Evolutionary conservation across 1,140 invertebrate species (phyloP).

Genomic region (Hirudo medicinalis): DNA sequence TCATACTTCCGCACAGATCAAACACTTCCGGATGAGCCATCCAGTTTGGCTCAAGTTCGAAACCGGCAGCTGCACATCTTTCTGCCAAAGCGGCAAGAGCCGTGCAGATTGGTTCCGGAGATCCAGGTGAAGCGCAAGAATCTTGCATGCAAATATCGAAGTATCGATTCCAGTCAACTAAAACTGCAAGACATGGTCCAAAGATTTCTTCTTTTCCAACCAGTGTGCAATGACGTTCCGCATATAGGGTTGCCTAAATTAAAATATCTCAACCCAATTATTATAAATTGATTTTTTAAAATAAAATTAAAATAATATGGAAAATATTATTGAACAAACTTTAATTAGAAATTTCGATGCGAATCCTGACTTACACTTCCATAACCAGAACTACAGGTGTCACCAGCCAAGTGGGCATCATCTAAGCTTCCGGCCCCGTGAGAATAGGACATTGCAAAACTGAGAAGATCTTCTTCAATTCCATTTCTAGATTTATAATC

Average conservation of each 20-base stretch:
- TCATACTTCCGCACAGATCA: slow-evolving; percentile 9
- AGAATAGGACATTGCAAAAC: slow-evolving; percentile 12
- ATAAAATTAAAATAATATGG: neutral
- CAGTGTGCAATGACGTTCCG: slow-evolving; percentile 3
- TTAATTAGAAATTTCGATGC: neutral
- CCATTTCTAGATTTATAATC: slow-evolving; percentile 1
- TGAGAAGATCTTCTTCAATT: slow-evolving; percentile 6
- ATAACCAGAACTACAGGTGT: neutral
- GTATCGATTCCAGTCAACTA: slow-evolving; percentile 18
- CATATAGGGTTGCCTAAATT: neutral
- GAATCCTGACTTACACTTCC: neutral
- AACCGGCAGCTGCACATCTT: slow-evolving; percentile 11
- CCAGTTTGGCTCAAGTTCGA: slow-evolving; percentile 13
- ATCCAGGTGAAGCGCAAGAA: slow-evolving; percentile 12
- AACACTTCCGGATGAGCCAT: slow-evolving; percentile 3
- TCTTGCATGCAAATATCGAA: slow-evolving; percentile 13
- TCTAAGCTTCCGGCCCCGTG: neutral
- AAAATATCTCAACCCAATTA: neutral
- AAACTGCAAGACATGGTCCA: slow-evolving; percentile 7
- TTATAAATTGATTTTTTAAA: neutral
- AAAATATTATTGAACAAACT: neutral
- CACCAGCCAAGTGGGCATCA: neutral
- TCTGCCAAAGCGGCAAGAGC: slow-evolving; percentile 15
- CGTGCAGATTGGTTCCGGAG: slow-evolving; percentile 12
- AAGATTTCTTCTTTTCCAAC: slow-evolving; percentile 17